Evolutionary conservation across 2,888 invertebrate species (phyloP).

Genomic region (Drosophila borborema): DNA sequence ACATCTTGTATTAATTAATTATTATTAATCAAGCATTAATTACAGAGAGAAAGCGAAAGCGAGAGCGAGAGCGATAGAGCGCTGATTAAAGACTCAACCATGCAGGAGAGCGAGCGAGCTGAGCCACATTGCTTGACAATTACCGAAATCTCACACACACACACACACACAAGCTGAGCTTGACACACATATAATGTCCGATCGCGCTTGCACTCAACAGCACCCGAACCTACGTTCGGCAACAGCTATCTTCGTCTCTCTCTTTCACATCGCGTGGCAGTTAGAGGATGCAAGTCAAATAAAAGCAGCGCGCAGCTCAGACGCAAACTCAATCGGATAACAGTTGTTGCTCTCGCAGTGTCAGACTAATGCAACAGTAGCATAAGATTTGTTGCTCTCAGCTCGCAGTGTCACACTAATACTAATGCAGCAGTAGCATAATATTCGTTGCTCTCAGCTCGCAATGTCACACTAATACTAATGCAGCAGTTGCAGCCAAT

Average conservation of each 20-base stretch:
- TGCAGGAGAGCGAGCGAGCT: too few species aligned
- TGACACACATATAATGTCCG: background rate
- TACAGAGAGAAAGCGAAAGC: too few species aligned
- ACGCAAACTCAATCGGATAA: background rate
- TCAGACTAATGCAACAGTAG: too few species aligned
- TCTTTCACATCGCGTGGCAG: background rate
- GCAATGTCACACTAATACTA: too few species aligned
- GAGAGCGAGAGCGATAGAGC: too few species aligned
- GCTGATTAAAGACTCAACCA: too few species aligned
- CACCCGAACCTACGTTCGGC: background rate
- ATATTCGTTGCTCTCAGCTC: background rate
- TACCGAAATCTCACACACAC: background rate
- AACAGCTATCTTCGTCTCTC: background rate
- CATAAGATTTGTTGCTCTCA: background rate
- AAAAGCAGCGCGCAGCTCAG: background rate
- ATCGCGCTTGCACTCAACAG: background rate
- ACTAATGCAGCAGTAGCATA: too few species aligned
- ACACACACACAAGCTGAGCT: background rate
- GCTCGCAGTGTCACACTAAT: too few species aligned
- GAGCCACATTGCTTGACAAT: too few species aligned
- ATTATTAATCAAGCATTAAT: too few species aligned
- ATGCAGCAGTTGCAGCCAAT: too few species aligned
- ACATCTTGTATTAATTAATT: too few species aligned
- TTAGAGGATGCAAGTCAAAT: background rate
- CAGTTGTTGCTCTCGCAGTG: background rate